Conservation (phyloP, 2,888 invertebrate genomes). For the Metopia argyrocephala region DNA sequence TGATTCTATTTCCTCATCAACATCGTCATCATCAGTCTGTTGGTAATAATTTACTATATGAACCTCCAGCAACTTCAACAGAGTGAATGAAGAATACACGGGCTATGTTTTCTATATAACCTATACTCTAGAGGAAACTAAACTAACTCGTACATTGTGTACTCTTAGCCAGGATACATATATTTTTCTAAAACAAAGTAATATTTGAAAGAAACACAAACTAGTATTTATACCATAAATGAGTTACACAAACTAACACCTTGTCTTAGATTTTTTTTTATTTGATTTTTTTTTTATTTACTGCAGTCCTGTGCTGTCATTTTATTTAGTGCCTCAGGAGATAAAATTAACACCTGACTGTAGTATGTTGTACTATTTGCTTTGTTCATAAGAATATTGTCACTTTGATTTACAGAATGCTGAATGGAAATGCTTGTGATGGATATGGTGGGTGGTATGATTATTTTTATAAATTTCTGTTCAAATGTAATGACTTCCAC, state of each 20-base stretch:
- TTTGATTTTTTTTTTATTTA: neutral
- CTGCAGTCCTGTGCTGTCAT: neutral
- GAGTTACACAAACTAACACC: slow-evolving; percentile 15
- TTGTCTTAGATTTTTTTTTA: neutral
- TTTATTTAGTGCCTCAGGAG: neutral
- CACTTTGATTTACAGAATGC: slow-evolving; percentile 24
- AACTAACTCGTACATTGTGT: neutral
- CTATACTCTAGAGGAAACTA: no score
- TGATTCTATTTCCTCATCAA: slow-evolving; percentile 30
- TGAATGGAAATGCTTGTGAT: neutral
- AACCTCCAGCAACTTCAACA: neutral
- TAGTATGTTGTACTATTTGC: neutral
- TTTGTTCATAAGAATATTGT: slow-evolving; percentile 1
- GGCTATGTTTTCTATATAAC: slow-evolving; percentile 8
- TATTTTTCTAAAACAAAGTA: neutral
- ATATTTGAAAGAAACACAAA: slow-evolving; percentile 29
- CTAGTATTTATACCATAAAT: slow-evolving; percentile 17
- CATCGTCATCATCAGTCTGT: neutral
- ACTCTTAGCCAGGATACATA: no score
- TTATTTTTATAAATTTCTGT: neutral
- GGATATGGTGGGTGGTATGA: neutral
- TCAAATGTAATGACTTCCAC: neutral
- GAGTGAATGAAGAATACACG: slow-evolving; percentile 1
- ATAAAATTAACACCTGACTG: neutral
- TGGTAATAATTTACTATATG: no score